Conservation (phyloP, 2,888 invertebrate genomes). For the Drosophila merina region DNA sequence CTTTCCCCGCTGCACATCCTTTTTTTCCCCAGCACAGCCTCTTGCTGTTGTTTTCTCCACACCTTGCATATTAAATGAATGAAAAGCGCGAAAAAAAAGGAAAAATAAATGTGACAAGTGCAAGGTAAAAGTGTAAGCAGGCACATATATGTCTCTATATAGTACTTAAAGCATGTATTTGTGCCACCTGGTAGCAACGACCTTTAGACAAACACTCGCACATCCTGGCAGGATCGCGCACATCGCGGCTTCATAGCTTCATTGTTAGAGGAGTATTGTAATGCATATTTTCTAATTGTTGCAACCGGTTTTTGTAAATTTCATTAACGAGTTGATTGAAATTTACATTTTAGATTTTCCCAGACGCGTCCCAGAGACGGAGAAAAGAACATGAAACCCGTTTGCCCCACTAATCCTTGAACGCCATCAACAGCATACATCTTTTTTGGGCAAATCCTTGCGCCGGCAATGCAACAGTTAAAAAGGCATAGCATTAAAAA, state of each 20-base stretch:
- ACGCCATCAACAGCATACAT: neutral
- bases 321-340: conserved; percentile 65
- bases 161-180: neutral
- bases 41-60: conserved; percentile 3
- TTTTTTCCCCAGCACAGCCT: neutral
- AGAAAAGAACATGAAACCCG: conserved; percentile 45
- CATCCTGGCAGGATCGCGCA: neutral
- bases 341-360: conserved; percentile 31
- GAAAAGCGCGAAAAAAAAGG: conserved; percentile 40
- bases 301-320: conserved; percentile 35
- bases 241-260: conserved; percentile 5
- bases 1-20: conserved; percentile 2
- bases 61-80: conserved; percentile 26
- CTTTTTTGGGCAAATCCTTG: neutral
- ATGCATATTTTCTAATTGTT: conserved; percentile 6
- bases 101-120: conserved; percentile 65
- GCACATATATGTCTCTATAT: conserved; percentile 34
- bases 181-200: conserved; percentile 37
- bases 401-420: conserved; percentile 25
- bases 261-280: neutral
- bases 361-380: neutral
- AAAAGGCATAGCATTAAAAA: conserved; percentile 14
- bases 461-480: conserved; percentile 61
- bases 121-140: conserved; percentile 71
- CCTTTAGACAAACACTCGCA: conserved; percentile 15